Evolutionary conservation across 2,888 invertebrate species (phyloP).

Genomic region (Embidobia sp.): DNA sequence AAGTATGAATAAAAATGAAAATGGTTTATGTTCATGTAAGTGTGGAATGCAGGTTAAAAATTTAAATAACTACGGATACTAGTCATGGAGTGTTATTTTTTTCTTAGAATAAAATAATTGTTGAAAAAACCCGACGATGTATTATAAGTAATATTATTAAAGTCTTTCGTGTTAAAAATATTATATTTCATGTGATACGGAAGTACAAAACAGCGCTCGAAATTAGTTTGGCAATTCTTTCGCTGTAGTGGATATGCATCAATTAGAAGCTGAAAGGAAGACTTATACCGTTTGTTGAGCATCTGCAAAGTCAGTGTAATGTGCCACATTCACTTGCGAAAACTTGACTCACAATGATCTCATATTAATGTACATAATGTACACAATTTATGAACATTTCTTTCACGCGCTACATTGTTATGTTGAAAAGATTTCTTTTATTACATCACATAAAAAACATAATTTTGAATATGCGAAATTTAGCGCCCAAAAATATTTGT

Average conservation of each 20-base stretch:
- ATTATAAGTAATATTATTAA: too few species aligned
- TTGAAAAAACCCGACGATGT: constrained; percentile 1
- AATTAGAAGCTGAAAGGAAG: constrained; percentile 14
- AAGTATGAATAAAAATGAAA: too few species aligned
- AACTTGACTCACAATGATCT: neutral
- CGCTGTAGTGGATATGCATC: constrained; percentile 2
- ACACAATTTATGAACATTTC: too few species aligned
- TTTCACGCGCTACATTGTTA: too few species aligned
- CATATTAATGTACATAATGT: constrained; percentile 3
- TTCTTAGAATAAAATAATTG: constrained; percentile 3
- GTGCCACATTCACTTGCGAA: constrained; percentile 1
- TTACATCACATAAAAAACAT: too few species aligned
- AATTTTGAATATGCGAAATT: too few species aligned
- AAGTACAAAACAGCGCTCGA: constrained; percentile 2
- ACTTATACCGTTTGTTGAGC: constrained; percentile 15
- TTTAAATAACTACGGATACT: too few species aligned
- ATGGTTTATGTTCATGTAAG: too few species aligned
- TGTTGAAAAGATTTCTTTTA: too few species aligned
- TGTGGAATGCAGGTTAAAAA: too few species aligned
- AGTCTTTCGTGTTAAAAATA: neutral
- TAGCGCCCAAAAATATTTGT: too few species aligned
- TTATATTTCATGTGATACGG: constrained; percentile 2
- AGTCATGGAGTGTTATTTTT: too few species aligned
- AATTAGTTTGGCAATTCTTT: constrained; percentile 14
- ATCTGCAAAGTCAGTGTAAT: constrained; percentile 5